These are phyloP conservation scores for Merops nubicus DNA, from an alignment of 2,113 vertebrate genomes.

Conservation along the genomic window DNA sequence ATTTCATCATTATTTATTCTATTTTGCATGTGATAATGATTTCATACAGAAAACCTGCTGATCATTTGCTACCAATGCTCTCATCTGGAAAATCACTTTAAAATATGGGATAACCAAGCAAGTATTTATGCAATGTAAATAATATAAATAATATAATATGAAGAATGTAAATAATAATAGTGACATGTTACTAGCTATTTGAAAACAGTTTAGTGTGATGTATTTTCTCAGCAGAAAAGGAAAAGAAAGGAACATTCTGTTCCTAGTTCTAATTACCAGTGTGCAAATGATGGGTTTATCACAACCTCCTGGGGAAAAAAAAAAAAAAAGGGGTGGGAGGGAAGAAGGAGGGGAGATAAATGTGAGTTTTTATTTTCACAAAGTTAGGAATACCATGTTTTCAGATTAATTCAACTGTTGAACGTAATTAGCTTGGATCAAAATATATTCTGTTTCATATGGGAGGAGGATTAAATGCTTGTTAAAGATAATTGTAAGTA, in stretches of 20 bases:
- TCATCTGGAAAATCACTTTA: neutral
- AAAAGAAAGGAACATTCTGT: neutral
- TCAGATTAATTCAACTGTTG: neutral
- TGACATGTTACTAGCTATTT: neutral
- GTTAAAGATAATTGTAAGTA: neutral
- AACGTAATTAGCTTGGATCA: neutral
- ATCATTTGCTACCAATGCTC: neutral
- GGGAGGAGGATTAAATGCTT: fast-evolving
- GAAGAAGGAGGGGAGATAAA: neutral
- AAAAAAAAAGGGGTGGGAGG: fast-evolving
- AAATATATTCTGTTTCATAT: neutral
- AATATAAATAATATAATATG: too few species aligned
- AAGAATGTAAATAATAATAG: neutral
- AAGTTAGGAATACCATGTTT: neutral
- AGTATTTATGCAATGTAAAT: neutral
- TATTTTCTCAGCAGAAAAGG: neutral
- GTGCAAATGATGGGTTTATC: neutral
- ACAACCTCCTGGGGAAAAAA: neutral
- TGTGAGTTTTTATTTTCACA: neutral
- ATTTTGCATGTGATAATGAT: neutral
- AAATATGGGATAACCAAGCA: neutral
- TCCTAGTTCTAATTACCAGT: neutral
- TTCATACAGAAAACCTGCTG: neutral
- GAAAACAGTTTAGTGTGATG: neutral
- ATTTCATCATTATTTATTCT: neutral